These are phyloP conservation scores for Aphaenogaster rudis DNA, from an alignment of 1,140 invertebrate genomes.

Conservation along the genomic window DNA sequence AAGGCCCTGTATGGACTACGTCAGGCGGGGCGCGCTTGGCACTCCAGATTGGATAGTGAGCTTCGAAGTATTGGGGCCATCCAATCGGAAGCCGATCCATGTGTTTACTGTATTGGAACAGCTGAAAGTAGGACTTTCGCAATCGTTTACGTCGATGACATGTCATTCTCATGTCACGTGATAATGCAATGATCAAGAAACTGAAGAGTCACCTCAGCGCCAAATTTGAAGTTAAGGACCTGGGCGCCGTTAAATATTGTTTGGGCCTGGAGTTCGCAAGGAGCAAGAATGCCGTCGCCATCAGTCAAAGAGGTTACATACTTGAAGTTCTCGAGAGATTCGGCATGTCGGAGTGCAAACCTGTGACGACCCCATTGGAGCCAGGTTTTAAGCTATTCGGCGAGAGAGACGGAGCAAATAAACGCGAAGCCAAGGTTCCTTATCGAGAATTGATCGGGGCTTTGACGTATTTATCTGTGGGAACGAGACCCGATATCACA, in stretches of 20 bases:
- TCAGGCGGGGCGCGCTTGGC: constrained; percentile 50
- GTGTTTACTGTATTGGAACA: not conserved
- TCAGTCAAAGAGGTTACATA: constrained; percentile 53
- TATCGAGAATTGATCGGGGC: constrained; percentile 81
- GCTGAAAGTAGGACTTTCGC: not conserved
- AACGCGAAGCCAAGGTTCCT: constrained; percentile 21
- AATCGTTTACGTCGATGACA: constrained; percentile 74
- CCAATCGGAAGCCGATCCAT: not conserved
- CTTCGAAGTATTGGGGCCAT: not conserved
- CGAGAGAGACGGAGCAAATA: not conserved
- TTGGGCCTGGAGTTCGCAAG: constrained; percentile 66
- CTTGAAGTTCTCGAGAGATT: constrained; percentile 62
- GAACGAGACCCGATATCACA: constrained; percentile 75
- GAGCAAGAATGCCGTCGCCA: constrained; percentile 30
- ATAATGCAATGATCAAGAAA: constrained; percentile 95
- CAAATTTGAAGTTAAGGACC: constrained; percentile 65
- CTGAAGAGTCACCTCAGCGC: constrained; percentile 95
- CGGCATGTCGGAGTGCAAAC: constrained; percentile 74
- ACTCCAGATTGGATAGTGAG: not conserved
- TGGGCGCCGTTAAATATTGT: constrained; percentile 56
- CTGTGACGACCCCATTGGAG: constrained; percentile 68
- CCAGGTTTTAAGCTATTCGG: constrained; percentile 1
- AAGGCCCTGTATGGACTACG: constrained; percentile 52
- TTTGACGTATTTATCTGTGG: constrained; percentile 79
- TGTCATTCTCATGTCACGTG: constrained; percentile 43